These are phyloP conservation scores for Myiotriccus ornatus DNA, from an alignment of 2,797 vertebrate species.

Conservation along the genomic window DNA sequence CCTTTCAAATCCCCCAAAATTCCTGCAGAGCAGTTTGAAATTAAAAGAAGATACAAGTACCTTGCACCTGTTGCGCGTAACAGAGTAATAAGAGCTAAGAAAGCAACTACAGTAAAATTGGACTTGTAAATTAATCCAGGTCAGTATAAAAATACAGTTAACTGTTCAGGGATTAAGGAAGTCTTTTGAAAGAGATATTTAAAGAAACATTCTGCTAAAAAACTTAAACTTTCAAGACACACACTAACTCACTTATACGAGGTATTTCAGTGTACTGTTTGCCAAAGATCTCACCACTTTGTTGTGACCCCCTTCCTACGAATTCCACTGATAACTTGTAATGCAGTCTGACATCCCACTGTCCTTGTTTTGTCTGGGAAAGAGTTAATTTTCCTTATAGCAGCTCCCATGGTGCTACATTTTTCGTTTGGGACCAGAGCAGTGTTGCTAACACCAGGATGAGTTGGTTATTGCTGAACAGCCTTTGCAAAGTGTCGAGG, in stretches of 20 bases:
- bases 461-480: not conserved
- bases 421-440: not conserved
- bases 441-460: not conserved
- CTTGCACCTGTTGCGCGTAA: not conserved
- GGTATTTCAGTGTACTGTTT: not conserved
- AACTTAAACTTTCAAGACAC: not conserved
- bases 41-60: not conserved
- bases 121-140: not conserved
- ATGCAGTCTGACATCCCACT: not conserved
- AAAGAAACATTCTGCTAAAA: not conserved
- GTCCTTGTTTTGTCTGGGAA: not conserved
- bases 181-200: not conserved
- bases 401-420: rapidly evolving
- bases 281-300: not conserved
- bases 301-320: not conserved
- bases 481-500: not conserved
- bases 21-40: not conserved
- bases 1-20: not conserved
- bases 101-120: not conserved
- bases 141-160: not conserved
- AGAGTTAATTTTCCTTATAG: not conserved
- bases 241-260: not conserved
- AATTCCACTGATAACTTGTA: not conserved
- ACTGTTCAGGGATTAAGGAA: not conserved
- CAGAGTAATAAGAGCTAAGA: not conserved